phyloP scores from a whole-genome alignment of 1,140 invertebrate genomes.

The Yoshiicerus persimilis region DNA sequence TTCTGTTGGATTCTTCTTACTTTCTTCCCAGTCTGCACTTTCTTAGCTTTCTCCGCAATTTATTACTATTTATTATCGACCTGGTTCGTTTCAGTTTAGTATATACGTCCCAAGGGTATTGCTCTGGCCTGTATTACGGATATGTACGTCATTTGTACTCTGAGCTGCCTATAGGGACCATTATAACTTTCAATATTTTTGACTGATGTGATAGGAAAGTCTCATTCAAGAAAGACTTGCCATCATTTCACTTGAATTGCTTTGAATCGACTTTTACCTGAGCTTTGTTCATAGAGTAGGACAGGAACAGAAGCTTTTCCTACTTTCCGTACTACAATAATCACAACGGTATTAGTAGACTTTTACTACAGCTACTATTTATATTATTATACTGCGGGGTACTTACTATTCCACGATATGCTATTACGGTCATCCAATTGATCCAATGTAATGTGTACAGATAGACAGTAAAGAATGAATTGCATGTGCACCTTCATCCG shows the following conservation, averaged over 20 bases:
- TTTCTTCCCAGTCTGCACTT: neutral
- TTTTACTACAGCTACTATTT: too few relatives aligned
- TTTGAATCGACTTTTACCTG: neutral
- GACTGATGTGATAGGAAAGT: neutral
- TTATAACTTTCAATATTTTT: neutral
- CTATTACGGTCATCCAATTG: neutral
- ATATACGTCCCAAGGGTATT: neutral
- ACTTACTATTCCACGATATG: neutral
- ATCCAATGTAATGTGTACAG: neutral
- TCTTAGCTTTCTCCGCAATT: neutral
- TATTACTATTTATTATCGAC: conserved; percentile 8
- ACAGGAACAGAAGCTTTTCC: neutral
- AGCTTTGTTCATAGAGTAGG: neutral
- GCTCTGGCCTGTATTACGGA: neutral
- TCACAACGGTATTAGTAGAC: too few relatives aligned
- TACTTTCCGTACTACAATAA: too few relatives aligned
- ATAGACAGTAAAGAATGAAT: neutral
- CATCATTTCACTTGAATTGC: neutral
- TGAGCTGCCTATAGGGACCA: neutral
- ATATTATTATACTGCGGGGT: too few relatives aligned
- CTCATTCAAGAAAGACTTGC: neutral
- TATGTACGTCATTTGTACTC: neutral
- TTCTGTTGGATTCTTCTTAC: neutral
- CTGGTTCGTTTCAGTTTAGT: neutral
- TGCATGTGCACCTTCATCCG: neutral